A percentile compares a stretch with the other conserved stretches of the same genome.
These are phyloP conservation scores for Alauda arvensis DNA, from an alignment of 2,797 vertebrate species.

Conservation along the genomic window DNA sequence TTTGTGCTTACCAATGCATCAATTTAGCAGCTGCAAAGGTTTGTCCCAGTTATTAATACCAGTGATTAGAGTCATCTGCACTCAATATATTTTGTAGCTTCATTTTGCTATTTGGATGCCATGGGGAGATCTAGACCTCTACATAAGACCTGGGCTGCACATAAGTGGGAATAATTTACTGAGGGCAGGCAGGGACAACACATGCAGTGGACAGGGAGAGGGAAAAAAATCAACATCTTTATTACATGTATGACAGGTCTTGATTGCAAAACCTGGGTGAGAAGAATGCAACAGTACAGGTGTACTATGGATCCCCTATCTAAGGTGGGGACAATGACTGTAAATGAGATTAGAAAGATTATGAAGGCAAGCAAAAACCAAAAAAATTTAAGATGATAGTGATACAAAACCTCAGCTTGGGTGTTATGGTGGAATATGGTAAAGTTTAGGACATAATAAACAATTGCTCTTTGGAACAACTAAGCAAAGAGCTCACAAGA, in stretches of 20 bases:
- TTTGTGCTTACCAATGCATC: neutral
- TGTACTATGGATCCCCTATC: neutral
- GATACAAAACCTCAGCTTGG: neutral
- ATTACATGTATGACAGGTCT: neutral
- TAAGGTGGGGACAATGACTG: neutral
- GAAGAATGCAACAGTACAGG: neutral
- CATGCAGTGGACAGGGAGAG: neutral
- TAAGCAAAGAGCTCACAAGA: neutral
- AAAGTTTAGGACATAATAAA: neutral
- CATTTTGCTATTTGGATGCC: neutral
- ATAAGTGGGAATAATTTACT: neutral
- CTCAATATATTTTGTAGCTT: neutral
- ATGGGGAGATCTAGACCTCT: neutral
- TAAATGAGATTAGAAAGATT: neutral
- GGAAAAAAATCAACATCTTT: neutral
- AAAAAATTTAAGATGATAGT: neutral
- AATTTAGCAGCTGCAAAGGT: neutral
- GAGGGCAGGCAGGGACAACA: neutral
- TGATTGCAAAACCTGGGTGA: neutral
- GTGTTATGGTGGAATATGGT: neutral
- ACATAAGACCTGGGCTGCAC: neutral
- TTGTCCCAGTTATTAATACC: neutral
- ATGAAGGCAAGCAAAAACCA: neutral
- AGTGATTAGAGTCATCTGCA: neutral
- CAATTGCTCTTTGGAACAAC: neutral